These are phyloP conservation scores for Rhadina sibilatrix DNA, from an alignment of 2,113 vertebrate genomes.

Conservation along the genomic window DNA sequence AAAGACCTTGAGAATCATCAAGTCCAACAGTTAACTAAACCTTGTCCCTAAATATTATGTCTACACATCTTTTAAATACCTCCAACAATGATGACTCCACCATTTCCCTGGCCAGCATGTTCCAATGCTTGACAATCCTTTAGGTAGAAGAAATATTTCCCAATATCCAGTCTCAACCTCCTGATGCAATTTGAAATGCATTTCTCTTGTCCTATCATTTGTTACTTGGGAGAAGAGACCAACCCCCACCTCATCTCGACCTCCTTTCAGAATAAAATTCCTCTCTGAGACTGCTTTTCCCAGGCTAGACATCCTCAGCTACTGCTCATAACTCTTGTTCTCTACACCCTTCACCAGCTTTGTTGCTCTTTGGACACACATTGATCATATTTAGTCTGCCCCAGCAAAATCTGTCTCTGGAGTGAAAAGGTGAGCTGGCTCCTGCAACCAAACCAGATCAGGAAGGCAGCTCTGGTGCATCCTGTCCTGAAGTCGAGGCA, in stretches of 20 bases:
- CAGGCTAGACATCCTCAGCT: background rate
- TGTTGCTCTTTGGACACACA: fast-evolving
- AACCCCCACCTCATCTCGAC: fast-evolving
- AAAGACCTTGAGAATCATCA: background rate
- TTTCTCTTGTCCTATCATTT: background rate
- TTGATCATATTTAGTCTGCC: background rate
- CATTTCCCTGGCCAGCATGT: background rate
- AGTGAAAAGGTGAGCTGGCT: background rate
- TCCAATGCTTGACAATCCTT: background rate
- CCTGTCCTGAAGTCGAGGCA: background rate
- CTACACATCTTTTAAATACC: background rate
- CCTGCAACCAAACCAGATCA: background rate
- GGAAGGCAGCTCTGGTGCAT: background rate
- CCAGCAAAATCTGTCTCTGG: background rate
- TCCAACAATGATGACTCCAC: background rate
- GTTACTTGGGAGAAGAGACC: background rate
- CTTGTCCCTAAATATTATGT: background rate
- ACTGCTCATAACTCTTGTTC: background rate
- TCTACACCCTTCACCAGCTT: background rate
- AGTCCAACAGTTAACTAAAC: background rate
- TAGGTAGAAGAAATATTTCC: background rate
- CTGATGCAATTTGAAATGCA: background rate
- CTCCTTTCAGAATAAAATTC: background rate
- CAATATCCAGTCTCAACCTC: background rate
- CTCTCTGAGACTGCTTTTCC: background rate